A percentile compares a stretch with the other conserved stretches of the same genome.
Evolutionary conservation across 2,113 vertebrate species (phyloP).

Genomic region (Ivindomyrus marchei): DNA sequence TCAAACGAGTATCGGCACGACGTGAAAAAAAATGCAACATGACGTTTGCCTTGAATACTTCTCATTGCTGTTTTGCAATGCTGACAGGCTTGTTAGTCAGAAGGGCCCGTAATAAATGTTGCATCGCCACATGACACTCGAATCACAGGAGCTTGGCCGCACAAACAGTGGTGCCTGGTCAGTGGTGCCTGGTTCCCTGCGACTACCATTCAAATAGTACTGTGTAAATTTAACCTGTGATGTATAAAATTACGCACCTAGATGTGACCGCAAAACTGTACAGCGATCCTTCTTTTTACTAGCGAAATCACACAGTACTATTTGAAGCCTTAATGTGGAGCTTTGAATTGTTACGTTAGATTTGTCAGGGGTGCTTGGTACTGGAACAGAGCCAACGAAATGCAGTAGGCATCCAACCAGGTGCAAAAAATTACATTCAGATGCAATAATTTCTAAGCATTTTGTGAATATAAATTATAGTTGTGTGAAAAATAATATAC

Average conservation of each 20-base stretch:
- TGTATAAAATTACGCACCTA: neutral
- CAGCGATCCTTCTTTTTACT: neutral
- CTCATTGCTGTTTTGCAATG: neutral
- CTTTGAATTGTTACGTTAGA: neutral
- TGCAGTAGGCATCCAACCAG: neutral
- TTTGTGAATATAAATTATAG: neutral
- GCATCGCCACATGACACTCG: neutral
- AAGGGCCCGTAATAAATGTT: neutral
- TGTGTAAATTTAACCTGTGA: neutral
- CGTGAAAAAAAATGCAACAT: neutral
- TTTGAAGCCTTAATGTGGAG: neutral
- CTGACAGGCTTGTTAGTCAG: neutral
- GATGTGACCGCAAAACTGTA: neutral
- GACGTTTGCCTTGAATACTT: neutral
- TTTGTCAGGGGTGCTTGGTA: neutral
- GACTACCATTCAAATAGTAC: constrained; percentile 19
- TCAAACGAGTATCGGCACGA: neutral
- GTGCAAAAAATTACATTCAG: neutral
- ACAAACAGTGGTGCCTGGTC: constrained; percentile 39
- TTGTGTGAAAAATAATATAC: neutral
- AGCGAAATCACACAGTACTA: neutral
- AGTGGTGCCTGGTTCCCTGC: constrained; percentile 40
- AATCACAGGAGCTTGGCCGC: neutral
- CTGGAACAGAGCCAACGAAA: too few species aligned
- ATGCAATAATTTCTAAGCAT: neutral